Conservation (phyloP, 2,113 vertebrate genomes). For the Hirundichthys speculiger region DNA sequence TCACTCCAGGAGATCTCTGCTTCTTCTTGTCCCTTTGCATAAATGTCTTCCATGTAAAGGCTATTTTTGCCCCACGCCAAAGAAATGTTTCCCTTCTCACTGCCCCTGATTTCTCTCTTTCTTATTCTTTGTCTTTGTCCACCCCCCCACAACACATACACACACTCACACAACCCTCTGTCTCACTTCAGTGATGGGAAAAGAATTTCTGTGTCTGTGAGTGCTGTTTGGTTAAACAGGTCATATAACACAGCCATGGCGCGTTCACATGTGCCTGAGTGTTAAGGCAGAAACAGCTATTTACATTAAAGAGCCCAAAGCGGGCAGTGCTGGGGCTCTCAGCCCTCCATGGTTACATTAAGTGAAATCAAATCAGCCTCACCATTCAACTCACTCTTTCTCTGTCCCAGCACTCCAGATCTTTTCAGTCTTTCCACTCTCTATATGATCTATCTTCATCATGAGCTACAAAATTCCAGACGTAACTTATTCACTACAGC, state of each 20-base stretch:
- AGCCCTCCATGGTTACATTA: slow-evolving; percentile 74
- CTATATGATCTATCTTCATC: slow-evolving; percentile 18
- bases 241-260: slow-evolving; percentile 73
- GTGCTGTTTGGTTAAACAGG: slow-evolving; percentile 79
- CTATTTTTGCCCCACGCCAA: slow-evolving; percentile 71
- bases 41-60: slow-evolving; percentile 62
- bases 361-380: slow-evolving; percentile 75
- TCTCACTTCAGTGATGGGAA: slow-evolving; percentile 67
- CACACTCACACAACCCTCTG: not conserved
- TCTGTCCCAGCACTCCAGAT: slow-evolving; percentile 45
- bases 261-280: slow-evolving; percentile 70
- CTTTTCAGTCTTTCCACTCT: slow-evolving; percentile 20
- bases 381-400: slow-evolving; percentile 56
- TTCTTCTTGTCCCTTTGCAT: slow-evolving; percentile 56
- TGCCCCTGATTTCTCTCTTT: slow-evolving; percentile 34
- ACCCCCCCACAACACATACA: slow-evolving; percentile 21
- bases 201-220: slow-evolving; percentile 66
- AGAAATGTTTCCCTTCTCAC: slow-evolving; percentile 70
- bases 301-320: slow-evolving; percentile 77
- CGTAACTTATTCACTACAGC: slow-evolving; percentile 20
- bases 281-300: slow-evolving; percentile 68
- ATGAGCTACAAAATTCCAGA: not conserved
- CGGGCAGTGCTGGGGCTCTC: slow-evolving; percentile 63
- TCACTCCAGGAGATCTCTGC: slow-evolving; percentile 70
- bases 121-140: slow-evolving; percentile 16